A percentile compares a stretch with the other conserved stretches of the same genome.
Evolutionary conservation across 2,888 invertebrate species (phyloP).

Genomic region (Pristionchus exspectatus): DNA sequence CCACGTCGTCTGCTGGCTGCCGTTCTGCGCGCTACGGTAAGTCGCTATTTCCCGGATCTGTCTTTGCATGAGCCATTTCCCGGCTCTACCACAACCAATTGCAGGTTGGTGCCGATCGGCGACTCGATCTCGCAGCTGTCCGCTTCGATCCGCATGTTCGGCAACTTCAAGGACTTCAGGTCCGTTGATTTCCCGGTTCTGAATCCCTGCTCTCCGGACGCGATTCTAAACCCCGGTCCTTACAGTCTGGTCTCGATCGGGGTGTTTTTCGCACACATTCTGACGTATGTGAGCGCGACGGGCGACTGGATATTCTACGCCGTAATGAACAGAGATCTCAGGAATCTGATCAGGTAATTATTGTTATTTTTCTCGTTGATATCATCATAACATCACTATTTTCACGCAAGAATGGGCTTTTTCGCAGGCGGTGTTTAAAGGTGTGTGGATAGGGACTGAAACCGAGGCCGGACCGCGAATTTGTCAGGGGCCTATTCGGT

Average conservation of each 20-base stretch:
- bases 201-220: not conserved
- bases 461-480: not conserved
- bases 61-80: not conserved
- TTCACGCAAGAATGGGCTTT: not conserved
- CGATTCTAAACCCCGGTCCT: conserved; percentile 8
- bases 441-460: not conserved
- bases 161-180: conserved; percentile 67
- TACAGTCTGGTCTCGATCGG: conserved; percentile 67
- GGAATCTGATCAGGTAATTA: conserved; percentile 74
- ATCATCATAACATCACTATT: not conserved
- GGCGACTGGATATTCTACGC: conserved; percentile 78
- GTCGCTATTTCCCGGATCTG: not conserved
- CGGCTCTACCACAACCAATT: not conserved
- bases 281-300: conserved; percentile 76
- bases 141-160: conserved; percentile 64
- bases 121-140: conserved; percentile 64
- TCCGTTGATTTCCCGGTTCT: conserved; percentile 40
- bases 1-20: conserved; percentile 77
- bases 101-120: conserved; percentile 60
- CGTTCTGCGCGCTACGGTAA: conserved; percentile 69
- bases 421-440: not conserved
- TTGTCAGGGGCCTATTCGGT: not conserved
- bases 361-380: not conserved
- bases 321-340: conserved; percentile 76
- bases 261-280: conserved; percentile 72